Evolutionary conservation across 2,797 vertebrate species (phyloP).

Genomic region (Sciurus vulgaris): DNA sequence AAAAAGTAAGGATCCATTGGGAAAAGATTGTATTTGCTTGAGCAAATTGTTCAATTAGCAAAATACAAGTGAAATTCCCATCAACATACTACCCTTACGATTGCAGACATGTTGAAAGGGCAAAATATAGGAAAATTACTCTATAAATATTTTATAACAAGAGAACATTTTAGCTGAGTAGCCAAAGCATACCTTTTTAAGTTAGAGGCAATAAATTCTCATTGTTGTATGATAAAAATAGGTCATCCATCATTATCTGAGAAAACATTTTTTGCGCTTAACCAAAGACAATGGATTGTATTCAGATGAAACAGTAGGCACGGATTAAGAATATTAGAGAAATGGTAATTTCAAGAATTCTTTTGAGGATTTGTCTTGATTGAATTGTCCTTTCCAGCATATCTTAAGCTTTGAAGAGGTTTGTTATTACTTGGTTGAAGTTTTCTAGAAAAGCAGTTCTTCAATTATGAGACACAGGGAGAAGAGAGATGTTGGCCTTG

Average conservation of each 20-base stretch:
- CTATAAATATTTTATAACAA: conserved; percentile 75
- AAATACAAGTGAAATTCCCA: conserved; percentile 40
- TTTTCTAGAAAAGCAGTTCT: background rate
- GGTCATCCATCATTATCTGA: conserved; percentile 45
- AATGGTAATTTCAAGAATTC: conserved; percentile 24
- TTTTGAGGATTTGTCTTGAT: conserved; percentile 33
- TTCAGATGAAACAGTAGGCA: conserved; percentile 19
- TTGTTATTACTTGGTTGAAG: background rate
- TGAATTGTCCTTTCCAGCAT: conserved; percentile 15
- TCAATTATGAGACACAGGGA: background rate
- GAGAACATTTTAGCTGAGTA: conserved; percentile 60
- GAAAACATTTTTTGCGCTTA: background rate
- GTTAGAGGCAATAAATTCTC: conserved; percentile 31
- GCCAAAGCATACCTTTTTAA: conserved; percentile 57
- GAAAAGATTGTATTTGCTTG: background rate
- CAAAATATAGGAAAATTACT: conserved; percentile 58
- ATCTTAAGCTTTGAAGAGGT: background rate
- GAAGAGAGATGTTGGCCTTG: background rate
- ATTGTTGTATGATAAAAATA: conserved; percentile 45
- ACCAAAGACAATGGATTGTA: background rate
- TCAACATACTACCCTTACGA: background rate
- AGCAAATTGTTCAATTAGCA: conserved; percentile 16
- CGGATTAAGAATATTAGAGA: conserved; percentile 37
- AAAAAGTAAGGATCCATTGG: background rate
- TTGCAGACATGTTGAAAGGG: conserved; percentile 28